Conservation (phyloP, 2,113 vertebrate genomes). For the Leucoraja erinaceus region DNA sequence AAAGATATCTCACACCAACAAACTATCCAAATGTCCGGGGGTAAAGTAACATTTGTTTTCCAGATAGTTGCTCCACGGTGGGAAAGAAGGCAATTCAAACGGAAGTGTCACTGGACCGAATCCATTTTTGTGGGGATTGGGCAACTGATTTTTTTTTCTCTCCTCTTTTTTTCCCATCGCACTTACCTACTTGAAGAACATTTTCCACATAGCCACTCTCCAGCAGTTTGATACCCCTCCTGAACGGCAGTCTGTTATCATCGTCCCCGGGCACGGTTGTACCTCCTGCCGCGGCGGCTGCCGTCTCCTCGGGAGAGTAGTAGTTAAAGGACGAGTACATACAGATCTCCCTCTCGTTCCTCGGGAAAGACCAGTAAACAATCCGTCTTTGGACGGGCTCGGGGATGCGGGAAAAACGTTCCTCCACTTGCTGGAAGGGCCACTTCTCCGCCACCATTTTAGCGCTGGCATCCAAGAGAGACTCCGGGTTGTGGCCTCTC, state of each 20-base stretch:
- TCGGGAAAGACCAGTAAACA: slow-evolving; percentile 91
- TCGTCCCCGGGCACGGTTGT: slow-evolving; percentile 61
- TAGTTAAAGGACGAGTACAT: slow-evolving; percentile 95
- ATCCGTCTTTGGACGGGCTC: slow-evolving; percentile 92
- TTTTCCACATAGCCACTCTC: slow-evolving; percentile 93
- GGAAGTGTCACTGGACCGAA: slow-evolving; percentile 35
- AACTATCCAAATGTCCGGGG: slow-evolving; percentile 14
- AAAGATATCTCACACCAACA: background rate
- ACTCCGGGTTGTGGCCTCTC: slow-evolving; percentile 75
- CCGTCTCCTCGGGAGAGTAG: slow-evolving; percentile 66
- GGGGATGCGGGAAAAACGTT: slow-evolving; percentile 90
- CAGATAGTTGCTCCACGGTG: background rate
- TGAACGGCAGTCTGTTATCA: slow-evolving; percentile 69
- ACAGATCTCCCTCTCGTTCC: slow-evolving; percentile 91
- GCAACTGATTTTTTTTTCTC: no score
- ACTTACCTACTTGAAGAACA: slow-evolving; percentile 97
- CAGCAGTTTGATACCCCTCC: slow-evolving; percentile 84
- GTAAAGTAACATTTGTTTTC: slow-evolving; percentile 17
- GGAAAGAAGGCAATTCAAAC: slow-evolving; percentile 26
- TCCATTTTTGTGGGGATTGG: slow-evolving; percentile 26
- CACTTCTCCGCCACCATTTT: slow-evolving; percentile 91
- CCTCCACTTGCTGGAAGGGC: slow-evolving; percentile 92
- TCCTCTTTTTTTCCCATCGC: slow-evolving; percentile 6
- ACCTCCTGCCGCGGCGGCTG: slow-evolving; percentile 48
- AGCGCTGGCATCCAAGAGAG: slow-evolving; percentile 85